Conservation (phyloP, 2,113 vertebrate species). For the Globicephala melas region DNA sequence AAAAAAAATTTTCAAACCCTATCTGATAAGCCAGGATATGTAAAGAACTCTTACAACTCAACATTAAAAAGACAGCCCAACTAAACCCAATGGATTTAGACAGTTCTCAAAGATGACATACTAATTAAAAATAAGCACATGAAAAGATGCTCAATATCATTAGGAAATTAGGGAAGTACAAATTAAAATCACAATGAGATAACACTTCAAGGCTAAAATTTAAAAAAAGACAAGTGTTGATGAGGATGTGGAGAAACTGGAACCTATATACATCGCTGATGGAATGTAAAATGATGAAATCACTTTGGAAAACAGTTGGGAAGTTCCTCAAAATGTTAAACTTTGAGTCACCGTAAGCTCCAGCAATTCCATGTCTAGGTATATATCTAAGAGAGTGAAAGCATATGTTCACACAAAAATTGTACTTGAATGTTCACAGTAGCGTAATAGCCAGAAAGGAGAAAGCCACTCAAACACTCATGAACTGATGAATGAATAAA, state of each 20-base stretch:
- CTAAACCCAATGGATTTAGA: background rate
- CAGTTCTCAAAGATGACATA: background rate
- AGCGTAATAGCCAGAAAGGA: background rate
- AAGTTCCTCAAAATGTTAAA: background rate
- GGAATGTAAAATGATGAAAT: background rate
- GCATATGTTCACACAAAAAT: background rate
- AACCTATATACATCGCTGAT: background rate
- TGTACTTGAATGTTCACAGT: background rate
- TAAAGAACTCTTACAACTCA: background rate
- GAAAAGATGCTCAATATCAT: background rate
- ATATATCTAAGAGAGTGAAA: background rate
- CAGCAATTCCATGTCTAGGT: background rate
- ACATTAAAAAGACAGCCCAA: background rate
- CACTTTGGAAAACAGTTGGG: background rate
- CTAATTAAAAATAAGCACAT: background rate
- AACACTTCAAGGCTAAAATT: background rate
- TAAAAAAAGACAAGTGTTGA: background rate
- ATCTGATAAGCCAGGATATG: background rate
- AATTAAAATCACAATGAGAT: background rate
- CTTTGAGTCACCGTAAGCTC: background rate
- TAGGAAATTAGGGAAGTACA: background rate
- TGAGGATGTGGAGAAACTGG: background rate
- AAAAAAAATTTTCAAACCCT: background rate
- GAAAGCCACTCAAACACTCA: background rate
- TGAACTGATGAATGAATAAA: background rate